Evolutionary conservation across 2,797 vertebrate genomes (phyloP).

Genomic region (Arrhamphus sclerolepis): DNA sequence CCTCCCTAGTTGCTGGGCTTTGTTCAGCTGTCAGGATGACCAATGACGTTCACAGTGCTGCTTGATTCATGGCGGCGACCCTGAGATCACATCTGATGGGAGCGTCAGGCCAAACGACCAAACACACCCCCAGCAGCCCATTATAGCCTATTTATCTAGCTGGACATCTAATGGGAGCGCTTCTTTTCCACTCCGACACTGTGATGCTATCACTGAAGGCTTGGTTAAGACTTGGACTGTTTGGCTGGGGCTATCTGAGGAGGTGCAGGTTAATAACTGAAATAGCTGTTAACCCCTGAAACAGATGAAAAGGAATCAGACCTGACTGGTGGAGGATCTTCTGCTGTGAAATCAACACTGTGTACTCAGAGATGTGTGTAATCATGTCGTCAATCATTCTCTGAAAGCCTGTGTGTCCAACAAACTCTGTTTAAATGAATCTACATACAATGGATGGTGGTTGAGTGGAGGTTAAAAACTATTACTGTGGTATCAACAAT

Average conservation of each 20-base stretch:
- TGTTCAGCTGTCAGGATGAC: constrained; percentile 84
- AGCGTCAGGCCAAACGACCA: constrained; percentile 74
- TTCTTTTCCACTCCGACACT: constrained; percentile 66
- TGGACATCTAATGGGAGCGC: constrained; percentile 77
- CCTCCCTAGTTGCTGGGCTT: constrained; percentile 72
- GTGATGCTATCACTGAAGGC: constrained; percentile 66
- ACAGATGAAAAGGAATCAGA: constrained; percentile 55
- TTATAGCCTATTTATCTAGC: constrained; percentile 78
- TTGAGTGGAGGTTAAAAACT: not conserved
- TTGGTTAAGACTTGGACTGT: constrained; percentile 60
- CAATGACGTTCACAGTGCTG: constrained; percentile 71
- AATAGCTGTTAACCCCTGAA: constrained; percentile 61
- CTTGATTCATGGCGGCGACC: constrained; percentile 77
- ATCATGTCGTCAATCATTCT: constrained; percentile 14
- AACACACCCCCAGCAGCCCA: constrained; percentile 70
- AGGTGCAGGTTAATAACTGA: constrained; percentile 68
- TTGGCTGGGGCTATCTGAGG: constrained; percentile 55
- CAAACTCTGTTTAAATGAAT: not conserved
- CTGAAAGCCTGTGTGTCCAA: not conserved
- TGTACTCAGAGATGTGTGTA: constrained; percentile 11
- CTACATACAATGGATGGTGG: not conserved
- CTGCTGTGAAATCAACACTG: constrained; percentile 21
- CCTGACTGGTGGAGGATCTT: constrained; percentile 21
- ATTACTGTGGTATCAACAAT: not conserved
- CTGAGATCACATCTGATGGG: constrained; percentile 78